phyloP scores from a whole-genome alignment of 2,888 invertebrate genomes.

The Trichacis sp. region DNA sequence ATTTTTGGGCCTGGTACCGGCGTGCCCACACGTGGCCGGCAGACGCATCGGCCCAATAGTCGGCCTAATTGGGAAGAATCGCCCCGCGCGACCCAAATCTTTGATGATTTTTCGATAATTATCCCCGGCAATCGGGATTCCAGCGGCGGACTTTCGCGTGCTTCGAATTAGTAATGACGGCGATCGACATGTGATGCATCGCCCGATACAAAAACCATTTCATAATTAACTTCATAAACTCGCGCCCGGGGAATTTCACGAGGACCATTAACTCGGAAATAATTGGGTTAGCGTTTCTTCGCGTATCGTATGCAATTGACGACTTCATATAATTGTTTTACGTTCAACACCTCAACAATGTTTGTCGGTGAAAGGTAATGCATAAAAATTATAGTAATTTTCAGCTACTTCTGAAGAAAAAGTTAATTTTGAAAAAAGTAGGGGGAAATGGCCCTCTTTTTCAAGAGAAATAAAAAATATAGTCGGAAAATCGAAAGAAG shows the following conservation, averaged over 20 bases:
- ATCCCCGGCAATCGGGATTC: slow-evolving; percentile 43
- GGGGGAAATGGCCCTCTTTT: no score
- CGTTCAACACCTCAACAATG: no score
- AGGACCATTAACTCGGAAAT: background rate
- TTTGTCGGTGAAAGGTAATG: no score
- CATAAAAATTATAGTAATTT: no score
- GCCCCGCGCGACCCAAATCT: slow-evolving; percentile 48
- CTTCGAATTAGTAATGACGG: slow-evolving; percentile 30
- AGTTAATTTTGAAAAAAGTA: no score
- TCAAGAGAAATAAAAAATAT: no score
- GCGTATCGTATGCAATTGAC: background rate
- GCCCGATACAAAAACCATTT: slow-evolving; percentile 8
- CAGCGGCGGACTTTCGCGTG: slow-evolving; percentile 10
- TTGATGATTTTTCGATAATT: slow-evolving; percentile 55
- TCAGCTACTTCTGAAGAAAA: no score
- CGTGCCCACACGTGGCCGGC: slow-evolving; percentile 61
- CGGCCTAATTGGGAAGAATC: slow-evolving; percentile 53
- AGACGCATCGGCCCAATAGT: slow-evolving; percentile 46
- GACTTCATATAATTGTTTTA: background rate
- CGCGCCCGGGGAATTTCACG: background rate
- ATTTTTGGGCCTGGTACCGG: slow-evolving; percentile 50
- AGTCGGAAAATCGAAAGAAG: no score
- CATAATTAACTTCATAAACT: background rate
- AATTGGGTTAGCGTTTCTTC: slow-evolving; percentile 1
- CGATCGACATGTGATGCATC: slow-evolving; percentile 10